A percentile compares a stretch with the other conserved stretches of the same genome.
Conservation (phyloP, 2,797 vertebrate species). For the Helostoma temminkii region DNA sequence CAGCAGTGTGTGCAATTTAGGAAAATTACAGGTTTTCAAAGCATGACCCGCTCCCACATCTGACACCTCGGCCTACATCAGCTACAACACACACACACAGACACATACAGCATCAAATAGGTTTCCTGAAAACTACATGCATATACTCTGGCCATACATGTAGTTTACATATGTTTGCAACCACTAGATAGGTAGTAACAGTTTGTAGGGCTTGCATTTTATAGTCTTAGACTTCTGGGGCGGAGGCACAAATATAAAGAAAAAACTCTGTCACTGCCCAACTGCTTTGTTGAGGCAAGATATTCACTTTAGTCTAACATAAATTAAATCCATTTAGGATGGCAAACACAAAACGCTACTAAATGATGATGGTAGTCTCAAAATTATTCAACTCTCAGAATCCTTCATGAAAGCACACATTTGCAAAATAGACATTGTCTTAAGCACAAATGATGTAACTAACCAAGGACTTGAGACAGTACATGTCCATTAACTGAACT, state of each 20-base stretch:
- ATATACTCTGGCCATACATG: not conserved
- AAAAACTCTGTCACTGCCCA: no score
- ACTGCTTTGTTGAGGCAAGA: conserved; percentile 12
- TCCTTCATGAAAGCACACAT: no score
- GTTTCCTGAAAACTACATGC: conserved; percentile 22
- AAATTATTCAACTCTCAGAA: no score
- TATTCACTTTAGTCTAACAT: conserved; percentile 21
- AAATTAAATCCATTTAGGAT: no score
- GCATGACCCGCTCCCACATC: conserved; percentile 40
- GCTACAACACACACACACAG: conserved; percentile 24
- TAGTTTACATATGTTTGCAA: not conserved
- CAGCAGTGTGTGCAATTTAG: conserved; percentile 52
- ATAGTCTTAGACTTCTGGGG: conserved; percentile 19
- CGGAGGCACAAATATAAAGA: no score
- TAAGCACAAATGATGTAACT: no score
- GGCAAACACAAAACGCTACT: no score
- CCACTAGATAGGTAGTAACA: not conserved
- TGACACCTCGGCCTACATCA: conserved; percentile 45
- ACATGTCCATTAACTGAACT: no score
- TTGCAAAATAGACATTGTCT: no score
- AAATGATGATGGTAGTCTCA: no score
- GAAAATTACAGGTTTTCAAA: conserved; percentile 63
- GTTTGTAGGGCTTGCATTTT: conserved; percentile 31
- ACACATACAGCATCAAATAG: conserved; percentile 12
- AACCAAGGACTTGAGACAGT: no score